Base-by-base conservation (phyloP, 1,140 invertebrate species). In the Lucilia cuprina region DNA sequence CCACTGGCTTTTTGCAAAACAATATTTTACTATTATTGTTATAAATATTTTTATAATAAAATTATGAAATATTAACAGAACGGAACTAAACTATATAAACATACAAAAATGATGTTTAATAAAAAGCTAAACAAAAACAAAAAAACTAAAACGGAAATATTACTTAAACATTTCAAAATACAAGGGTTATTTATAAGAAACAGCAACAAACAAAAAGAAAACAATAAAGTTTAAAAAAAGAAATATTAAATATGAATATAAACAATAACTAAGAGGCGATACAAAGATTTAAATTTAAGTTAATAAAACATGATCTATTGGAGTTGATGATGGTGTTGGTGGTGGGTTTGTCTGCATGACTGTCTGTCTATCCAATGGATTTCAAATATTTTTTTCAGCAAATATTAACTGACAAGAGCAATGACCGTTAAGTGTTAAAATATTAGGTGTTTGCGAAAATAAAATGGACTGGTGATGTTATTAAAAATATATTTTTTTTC, bases 141-240 rank as follows among this genome's bases (percentile, higher is more conserved):
- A 41, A 77, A 77, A 34, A 17, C 25, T 41, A 35, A 80, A 80
- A 80, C 77, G 77, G 77, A 80, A 80, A 80, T 80, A 80, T 80
- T 80, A 80, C 14, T 78, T 41, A 19, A 78, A 50, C 5, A 2
- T 17, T 19, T 47, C 70, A 25, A 74, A 8, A 25, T 8, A n/a
- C n/a, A 80, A 80, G n/a, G 17, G 35, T 41, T 70, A 70, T 10
- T 21, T 10, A 21, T 21, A 21, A 70, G 12, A 70, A 60, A 60
- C 55, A 60, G 25, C 25, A 30, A 30, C 25, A 30, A 30, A 30
- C 50, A 60, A 60, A 60, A 60, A 60, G 14, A 12, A 60, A 60
- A 12, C 10, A 60, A 60, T 12, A 60, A 60, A 14, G 5, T 41
- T 41, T 41, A 60, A 60, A 14, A 60, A 14, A 60, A 60, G 13